A percentile compares a stretch with the other conserved stretches of the same genome.
Conservation (phyloP, 2,888 invertebrate species). For the Graphium colonna region DNA sequence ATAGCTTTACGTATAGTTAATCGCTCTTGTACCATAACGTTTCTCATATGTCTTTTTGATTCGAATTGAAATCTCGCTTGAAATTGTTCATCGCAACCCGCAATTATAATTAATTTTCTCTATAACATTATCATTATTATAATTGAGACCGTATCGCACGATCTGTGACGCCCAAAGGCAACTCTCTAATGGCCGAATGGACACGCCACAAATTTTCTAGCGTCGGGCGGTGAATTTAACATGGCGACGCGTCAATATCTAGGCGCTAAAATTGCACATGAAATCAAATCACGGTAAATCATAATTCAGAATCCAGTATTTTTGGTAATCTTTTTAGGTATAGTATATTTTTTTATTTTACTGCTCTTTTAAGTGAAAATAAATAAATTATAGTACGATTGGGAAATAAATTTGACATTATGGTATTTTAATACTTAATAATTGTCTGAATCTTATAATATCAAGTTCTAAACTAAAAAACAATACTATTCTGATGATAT, state of each 20-base stretch:
- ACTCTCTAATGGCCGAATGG: conserved; percentile 39
- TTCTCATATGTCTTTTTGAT: background rate
- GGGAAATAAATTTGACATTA: too few species aligned
- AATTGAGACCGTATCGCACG: conserved; percentile 47
- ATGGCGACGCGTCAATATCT: background rate
- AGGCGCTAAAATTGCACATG: background rate
- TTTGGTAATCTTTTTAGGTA: too few species aligned
- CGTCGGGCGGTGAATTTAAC: conserved; percentile 6
- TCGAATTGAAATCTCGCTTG: conserved; percentile 7
- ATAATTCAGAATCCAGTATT: too few species aligned
- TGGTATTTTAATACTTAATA: too few species aligned
- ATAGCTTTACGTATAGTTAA: background rate
- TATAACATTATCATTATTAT: conserved; percentile 51
- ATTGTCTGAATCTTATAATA: too few species aligned
- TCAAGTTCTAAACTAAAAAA: too few species aligned
- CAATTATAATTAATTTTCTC: conserved; percentile 63
- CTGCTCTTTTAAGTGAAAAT: too few species aligned
- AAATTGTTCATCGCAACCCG: conserved; percentile 34
- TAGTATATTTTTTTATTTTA: background rate
- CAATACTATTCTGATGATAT: too few species aligned
- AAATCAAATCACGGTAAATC: too few species aligned
- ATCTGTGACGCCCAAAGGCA: conserved; percentile 38
- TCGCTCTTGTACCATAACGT: background rate
- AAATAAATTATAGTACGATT: too few species aligned
- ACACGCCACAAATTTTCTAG: conserved; percentile 24